Evolutionary conservation across 2,888 invertebrate species (phyloP).

Genomic region (Acanthosepion pharaonis): DNA sequence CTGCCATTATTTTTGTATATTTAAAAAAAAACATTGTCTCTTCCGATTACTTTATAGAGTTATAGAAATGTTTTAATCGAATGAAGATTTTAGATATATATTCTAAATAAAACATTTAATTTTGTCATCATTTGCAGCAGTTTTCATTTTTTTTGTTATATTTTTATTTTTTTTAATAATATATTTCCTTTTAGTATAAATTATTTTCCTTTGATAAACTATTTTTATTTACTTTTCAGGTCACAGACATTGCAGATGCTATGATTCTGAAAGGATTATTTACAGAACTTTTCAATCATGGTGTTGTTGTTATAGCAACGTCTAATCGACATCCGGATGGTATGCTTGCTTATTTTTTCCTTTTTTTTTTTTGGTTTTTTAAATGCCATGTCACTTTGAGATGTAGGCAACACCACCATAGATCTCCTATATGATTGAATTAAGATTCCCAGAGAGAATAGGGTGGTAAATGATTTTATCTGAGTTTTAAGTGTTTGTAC

Average conservation of each 20-base stretch:
- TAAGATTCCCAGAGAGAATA: too few relatives aligned
- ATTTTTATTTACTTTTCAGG: constrained; percentile 76
- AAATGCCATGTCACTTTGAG: too few relatives aligned
- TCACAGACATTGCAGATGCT: constrained; percentile 98
- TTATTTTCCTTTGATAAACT: neutral
- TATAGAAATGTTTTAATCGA: too few relatives aligned
- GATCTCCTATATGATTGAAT: too few relatives aligned
- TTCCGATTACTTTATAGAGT: too few relatives aligned
- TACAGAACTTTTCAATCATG: constrained; percentile 91
- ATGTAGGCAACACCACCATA: too few relatives aligned
- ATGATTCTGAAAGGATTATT: constrained; percentile 98
- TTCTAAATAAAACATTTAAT: neutral
- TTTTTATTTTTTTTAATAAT: neutral
- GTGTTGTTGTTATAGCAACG: constrained; percentile 94
- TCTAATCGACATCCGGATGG: constrained; percentile 95
- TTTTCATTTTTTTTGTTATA: neutral
- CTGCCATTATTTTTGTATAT: too few relatives aligned
- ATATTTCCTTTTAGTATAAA: neutral
- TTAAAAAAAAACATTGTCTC: too few relatives aligned
- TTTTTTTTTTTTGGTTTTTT: too few relatives aligned
- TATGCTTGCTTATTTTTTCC: constrained; percentile 54
- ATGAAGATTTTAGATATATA: too few relatives aligned
- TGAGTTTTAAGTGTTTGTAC: too few relatives aligned
- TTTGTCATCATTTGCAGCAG: neutral
- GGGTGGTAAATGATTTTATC: too few relatives aligned